These are phyloP conservation scores for Anolis carolinensis DNA, from an alignment of 2,113 vertebrate genomes.

Conservation along the genomic window DNA sequence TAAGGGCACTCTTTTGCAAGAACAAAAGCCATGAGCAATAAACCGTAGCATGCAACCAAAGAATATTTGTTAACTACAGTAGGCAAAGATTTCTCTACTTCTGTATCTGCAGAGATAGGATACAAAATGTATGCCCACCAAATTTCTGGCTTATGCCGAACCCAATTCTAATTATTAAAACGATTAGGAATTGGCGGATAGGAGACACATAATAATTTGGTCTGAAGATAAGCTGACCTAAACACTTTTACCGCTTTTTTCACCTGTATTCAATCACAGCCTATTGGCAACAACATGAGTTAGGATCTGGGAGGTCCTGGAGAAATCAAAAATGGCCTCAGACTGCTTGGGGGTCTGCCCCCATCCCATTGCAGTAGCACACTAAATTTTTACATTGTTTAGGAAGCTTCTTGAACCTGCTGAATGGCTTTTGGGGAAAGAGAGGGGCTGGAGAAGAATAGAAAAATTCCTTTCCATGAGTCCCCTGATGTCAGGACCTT, in stretches of 20 bases:
- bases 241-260: neutral
- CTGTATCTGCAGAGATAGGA: neutral
- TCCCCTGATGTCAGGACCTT: too few relatives aligned
- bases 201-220: neutral
- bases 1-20: neutral
- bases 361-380: neutral
- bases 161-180: neutral
- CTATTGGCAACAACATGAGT: neutral
- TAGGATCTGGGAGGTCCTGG: neutral
- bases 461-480: neutral
- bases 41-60: neutral
- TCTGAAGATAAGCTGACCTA: neutral
- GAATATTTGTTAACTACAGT: neutral
- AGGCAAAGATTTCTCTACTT: neutral
- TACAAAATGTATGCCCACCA: too few relatives aligned
- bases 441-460: neutral
- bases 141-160: too few relatives aligned
- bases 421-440: neutral
- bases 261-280: neutral
- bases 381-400: neutral
- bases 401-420: neutral
- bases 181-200: neutral
- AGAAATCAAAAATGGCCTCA: neutral
- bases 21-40: neutral
- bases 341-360: neutral